Evolutionary conservation across 1,140 invertebrate species (phyloP).

Genomic region (Antheraea pernyi): DNA sequence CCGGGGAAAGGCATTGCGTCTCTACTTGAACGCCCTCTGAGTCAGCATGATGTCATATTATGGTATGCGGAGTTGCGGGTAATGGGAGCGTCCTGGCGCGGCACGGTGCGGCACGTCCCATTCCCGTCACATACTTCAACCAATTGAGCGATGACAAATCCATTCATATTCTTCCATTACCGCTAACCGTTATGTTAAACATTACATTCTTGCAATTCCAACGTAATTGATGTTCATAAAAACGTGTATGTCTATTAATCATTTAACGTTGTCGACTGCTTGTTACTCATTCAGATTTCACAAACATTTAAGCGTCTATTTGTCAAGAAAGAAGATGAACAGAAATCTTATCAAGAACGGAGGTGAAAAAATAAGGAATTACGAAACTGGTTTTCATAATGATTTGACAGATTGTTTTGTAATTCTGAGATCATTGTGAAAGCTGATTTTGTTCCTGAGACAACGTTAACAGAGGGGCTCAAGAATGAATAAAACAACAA

Average conservation of each 20-base stretch:
- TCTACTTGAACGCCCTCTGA: conserved; percentile 33
- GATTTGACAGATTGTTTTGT: conserved; percentile 91
- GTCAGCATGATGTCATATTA: conserved; percentile 71
- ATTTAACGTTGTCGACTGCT: background rate
- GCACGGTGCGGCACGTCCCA: conserved; percentile 47
- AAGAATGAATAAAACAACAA: background rate
- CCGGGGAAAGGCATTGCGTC: conserved; percentile 26
- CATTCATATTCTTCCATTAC: conserved; percentile 65
- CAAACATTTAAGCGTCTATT: background rate
- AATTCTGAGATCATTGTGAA: conserved; percentile 96
- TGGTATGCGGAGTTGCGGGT: conserved; percentile 39
- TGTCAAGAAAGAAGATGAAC: conserved; percentile 1
- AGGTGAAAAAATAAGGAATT: conserved; percentile 55
- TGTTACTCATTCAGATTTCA: background rate
- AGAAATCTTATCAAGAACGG: conserved; percentile 21
- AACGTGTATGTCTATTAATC: conserved; percentile 4
- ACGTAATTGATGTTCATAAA: conserved; percentile 28
- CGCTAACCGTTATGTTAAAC: conserved; percentile 45
- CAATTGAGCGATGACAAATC: conserved; percentile 75
- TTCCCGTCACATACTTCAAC: conserved; percentile 67
- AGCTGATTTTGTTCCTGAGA: conserved; percentile 90
- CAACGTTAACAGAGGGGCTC: conserved; percentile 9
- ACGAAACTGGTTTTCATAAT: conserved; percentile 96
- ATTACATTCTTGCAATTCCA: conserved; percentile 40
- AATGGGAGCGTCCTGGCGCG: conserved; percentile 63